Percentiles rank a stretch among this genome's conserved stretches.
phyloP scores from a whole-genome alignment of 2,113 vertebrate genomes.

The Limnothrissa miodon region DNA sequence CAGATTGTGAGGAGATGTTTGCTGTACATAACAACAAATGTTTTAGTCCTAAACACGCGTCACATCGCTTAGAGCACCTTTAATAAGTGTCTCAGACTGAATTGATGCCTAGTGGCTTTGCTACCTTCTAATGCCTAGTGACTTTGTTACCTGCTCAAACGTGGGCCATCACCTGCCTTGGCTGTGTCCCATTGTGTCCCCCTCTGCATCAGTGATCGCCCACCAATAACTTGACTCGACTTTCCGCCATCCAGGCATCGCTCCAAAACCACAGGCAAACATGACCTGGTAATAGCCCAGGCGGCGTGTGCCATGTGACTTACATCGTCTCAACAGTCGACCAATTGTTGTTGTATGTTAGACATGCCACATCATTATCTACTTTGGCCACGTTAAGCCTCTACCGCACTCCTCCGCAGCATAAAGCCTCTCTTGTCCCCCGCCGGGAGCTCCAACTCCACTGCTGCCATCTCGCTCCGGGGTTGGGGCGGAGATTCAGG shows the following conservation, averaged over 20 bases:
- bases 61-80: too few relatives aligned
- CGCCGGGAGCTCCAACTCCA: neutral
- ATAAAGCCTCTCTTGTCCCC: neutral
- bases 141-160: too few relatives aligned
- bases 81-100: too few relatives aligned
- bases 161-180: too few relatives aligned
- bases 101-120: too few relatives aligned
- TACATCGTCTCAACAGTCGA: slow-evolving; percentile 3
- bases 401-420: neutral
- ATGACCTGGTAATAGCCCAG: slow-evolving; percentile 1
- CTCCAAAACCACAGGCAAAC: neutral
- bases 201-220: too few relatives aligned
- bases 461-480: neutral
- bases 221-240: too few relatives aligned
- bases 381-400: slow-evolving; percentile 5
- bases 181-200: too few relatives aligned
- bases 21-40: too few relatives aligned
- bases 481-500: neutral
- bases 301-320: slow-evolving; percentile 16
- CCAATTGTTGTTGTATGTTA: slow-evolving; percentile 12
- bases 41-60: too few relatives aligned
- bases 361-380: neutral
- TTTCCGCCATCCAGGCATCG: neutral
- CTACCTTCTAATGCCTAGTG: too few relatives aligned
- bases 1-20: too few relatives aligned